Conservation (phyloP, 2,113 vertebrate genomes). For the Synodontis membranacea region DNA sequence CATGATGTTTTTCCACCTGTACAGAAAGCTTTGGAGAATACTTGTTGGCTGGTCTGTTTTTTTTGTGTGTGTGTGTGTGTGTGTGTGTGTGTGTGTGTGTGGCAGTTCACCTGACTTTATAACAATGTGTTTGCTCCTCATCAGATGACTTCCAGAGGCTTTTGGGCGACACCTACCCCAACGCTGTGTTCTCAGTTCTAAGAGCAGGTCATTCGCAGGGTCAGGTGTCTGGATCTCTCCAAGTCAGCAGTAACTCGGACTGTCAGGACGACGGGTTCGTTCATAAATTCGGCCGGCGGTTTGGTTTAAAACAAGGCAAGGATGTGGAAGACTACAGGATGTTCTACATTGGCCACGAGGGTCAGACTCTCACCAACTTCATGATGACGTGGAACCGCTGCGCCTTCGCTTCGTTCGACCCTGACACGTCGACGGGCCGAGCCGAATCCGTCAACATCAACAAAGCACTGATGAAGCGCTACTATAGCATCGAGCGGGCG, state of each 20-base stretch:
- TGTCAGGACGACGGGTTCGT: slow-evolving; percentile 48
- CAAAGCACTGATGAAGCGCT: slow-evolving; percentile 84
- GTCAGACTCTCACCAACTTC: slow-evolving; percentile 82
- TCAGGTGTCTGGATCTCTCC: slow-evolving; percentile 27
- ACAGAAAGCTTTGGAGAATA: not conserved
- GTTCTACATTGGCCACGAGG: slow-evolving; percentile 86
- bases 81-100: not conserved
- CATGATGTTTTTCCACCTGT: not conserved
- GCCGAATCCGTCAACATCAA: slow-evolving; percentile 76
- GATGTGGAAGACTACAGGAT: slow-evolving; percentile 76
- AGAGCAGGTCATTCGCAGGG: slow-evolving; percentile 58
- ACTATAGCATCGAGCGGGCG: slow-evolving; percentile 87
- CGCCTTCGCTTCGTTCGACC: slow-evolving; percentile 85
- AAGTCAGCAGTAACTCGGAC: not conserved
- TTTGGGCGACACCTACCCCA: slow-evolving; percentile 73
- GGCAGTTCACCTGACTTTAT: not conserved
- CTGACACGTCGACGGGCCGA: slow-evolving; percentile 70
- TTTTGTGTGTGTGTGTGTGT: not conserved
- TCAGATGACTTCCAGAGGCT: slow-evolving; percentile 70
- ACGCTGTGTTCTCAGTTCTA: slow-evolving; percentile 75
- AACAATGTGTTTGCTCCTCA: slow-evolving; percentile 3
- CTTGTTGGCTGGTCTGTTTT: not conserved
- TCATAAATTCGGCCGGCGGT: slow-evolving; percentile 77
- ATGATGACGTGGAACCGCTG: slow-evolving; percentile 91
- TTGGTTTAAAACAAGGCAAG: slow-evolving; percentile 62